phyloP scores from a whole-genome alignment of 2,797 vertebrate species.

The Sebastiscus tertius region DNA sequence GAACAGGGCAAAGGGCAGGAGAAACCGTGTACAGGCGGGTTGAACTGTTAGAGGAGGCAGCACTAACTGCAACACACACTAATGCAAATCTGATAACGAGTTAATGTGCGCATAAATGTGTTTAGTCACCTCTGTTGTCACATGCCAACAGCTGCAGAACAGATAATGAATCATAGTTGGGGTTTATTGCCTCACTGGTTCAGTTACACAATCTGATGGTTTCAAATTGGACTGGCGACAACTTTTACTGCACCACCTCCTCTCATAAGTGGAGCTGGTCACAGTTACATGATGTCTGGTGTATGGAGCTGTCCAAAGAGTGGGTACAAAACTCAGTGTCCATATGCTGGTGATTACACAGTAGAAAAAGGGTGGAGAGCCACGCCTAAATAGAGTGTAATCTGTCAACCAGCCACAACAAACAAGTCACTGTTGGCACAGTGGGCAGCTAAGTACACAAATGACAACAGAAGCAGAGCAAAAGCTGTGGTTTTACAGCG shows the following conservation, averaged over 20 bases:
- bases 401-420: background rate
- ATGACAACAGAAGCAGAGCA: background rate
- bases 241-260: background rate
- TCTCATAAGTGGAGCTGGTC: constrained; percentile 1
- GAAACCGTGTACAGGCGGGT: background rate
- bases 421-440: background rate
- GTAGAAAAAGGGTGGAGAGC: constrained; percentile 2
- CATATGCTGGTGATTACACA: background rate
- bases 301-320: background rate
- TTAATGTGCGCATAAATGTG: background rate
- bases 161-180: background rate
- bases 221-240: background rate
- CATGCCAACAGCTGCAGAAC: background rate
- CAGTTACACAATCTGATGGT: background rate
- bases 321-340: background rate
- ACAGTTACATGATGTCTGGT: background rate
- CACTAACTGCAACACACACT: background rate
- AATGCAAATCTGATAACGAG: background rate
- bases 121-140: background rate
- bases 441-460: background rate
- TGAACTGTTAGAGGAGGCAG: background rate
- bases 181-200: background rate
- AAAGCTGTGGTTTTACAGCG: background rate
- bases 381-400: background rate
- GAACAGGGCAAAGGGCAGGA: constrained; percentile 14